Conservation (phyloP, 2,888 invertebrate genomes). For the Drosophila tanythrix region DNA sequence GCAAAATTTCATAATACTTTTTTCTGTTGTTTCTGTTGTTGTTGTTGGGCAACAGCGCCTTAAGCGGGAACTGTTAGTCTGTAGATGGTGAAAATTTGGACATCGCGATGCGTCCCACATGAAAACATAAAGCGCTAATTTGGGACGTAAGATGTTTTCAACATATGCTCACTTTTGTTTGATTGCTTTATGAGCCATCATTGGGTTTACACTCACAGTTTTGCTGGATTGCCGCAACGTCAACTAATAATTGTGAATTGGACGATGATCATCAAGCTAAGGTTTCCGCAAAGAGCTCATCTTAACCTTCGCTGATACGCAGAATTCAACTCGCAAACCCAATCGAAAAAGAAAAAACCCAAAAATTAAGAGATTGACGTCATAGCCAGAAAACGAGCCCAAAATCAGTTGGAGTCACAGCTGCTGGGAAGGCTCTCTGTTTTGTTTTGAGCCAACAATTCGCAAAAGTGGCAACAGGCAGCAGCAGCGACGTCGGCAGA, state of each 20-base stretch:
- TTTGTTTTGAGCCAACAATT: conserved; percentile 73
- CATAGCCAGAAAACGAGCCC: conserved; percentile 38
- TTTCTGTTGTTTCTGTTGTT: conserved; percentile 6
- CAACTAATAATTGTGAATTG: conserved; percentile 16
- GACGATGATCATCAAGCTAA: conserved; percentile 15
- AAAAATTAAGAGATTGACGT: conserved; percentile 53
- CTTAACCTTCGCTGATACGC: conserved; percentile 60
- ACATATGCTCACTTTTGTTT: conserved; percentile 41
- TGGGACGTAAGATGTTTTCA: conserved; percentile 55
- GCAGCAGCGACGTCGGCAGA: conserved; percentile 5
- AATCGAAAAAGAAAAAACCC: conserved; percentile 24
- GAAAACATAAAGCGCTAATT: conserved; percentile 61
- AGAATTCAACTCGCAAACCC: conserved; percentile 58
- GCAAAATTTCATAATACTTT: conserved; percentile 65
- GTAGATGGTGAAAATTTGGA: conserved; percentile 55
- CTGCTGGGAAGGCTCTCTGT: conserved; percentile 35
- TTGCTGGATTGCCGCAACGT: conserved; percentile 39
- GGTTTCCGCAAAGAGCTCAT: conserved; percentile 52
- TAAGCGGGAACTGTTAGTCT: conserved; percentile 60
- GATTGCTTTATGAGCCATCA: conserved; percentile 33
- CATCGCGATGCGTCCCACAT: conserved; percentile 56
- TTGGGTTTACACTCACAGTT: conserved; percentile 34
- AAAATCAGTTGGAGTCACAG: conserved; percentile 13
- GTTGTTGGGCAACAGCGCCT: conserved; percentile 42
- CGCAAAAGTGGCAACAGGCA: conserved; percentile 47